Conservation (phyloP, 2,888 invertebrate species). For the Mystacides longicornis region DNA sequence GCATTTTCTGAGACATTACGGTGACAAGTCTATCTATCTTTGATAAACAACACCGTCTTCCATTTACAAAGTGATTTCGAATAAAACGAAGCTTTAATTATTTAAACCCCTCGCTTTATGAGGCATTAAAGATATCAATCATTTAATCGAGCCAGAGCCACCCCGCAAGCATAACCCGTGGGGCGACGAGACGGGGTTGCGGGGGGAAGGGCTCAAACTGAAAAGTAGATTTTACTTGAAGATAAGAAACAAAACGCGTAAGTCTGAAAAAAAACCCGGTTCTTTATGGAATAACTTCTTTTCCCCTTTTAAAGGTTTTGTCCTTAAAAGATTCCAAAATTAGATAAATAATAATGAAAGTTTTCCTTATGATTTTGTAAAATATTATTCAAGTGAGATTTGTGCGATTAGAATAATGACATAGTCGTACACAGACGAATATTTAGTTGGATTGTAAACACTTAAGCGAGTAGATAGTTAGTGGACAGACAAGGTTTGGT, state of each 20-base stretch:
- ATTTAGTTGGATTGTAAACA: no score
- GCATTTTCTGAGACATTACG: no score
- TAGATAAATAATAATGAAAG: not conserved
- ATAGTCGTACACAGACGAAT: not conserved
- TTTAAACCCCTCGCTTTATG: not conserved
- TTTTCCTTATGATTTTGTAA: not conserved
- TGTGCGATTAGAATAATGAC: not conserved
- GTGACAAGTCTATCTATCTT: no score
- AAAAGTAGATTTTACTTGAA: not conserved
- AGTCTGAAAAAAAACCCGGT: not conserved
- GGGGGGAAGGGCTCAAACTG: not conserved
- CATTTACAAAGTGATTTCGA: not conserved
- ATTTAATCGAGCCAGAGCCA: not conserved
- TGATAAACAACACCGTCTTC: not conserved
- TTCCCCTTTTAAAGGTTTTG: not conserved
- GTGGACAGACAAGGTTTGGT: no score
- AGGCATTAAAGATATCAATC: slow-evolving; percentile 2
- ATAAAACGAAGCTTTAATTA: slow-evolving; percentile 1
- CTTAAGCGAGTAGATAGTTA: no score
- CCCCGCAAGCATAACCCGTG: not conserved
- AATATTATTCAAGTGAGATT: not conserved
- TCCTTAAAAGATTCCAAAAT: not conserved
- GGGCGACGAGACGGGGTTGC: not conserved
- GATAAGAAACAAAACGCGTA: not conserved
- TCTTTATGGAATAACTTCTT: slow-evolving; percentile 1